Base-by-base conservation (phyloP, 2,797 vertebrate species). In the Cirrhinus molitorella region DNA sequence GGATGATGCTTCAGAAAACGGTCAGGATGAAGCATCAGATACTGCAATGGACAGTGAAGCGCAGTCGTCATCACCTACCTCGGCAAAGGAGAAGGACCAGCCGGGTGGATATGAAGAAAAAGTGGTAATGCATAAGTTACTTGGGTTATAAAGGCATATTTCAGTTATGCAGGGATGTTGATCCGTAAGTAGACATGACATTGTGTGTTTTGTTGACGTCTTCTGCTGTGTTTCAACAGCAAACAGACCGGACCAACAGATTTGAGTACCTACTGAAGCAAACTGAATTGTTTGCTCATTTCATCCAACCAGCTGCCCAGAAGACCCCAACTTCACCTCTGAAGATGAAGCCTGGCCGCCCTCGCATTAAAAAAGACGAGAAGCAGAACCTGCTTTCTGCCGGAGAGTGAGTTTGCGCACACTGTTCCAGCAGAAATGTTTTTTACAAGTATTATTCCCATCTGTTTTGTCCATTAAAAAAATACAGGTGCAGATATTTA, bases 181-280 rank as follows among this genome's bases (percentile, higher is more conserved):
- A 16, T 49, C 12, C 28, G 10, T 63, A 21, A 28, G 51, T 11
- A 21, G 28, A 11, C 12, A 5, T 55, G 14, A n/a, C 3, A 3
- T 45, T 34, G 21, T 28, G 7, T 21, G 12, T 34, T 1, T 61
- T 74, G n/a, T 63, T 75, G 5, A 67, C 51, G 1, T 19, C 19
- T 34, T 1, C 55, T 57, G 17, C 25, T 74, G n/a, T 66, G 63
- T 17, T 31, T 23, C 7, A 10, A 25, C 85, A 99, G 98, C 95
- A 96, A 97, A 97, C 98, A 70, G 98, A 99, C 87, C 95, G 98
- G 86, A 96, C 98, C 91, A 99, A 99, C 94, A 95, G 98, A 94
- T 99, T 99, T 94, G 98, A 99, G 79, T 99, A 99, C 94, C 94
- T 99, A 87, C 91, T 99, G 92, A 98, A 99, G 94, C 98, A 99